Conservation (phyloP, 2,888 invertebrate genomes). For the Eudemis profundana region DNA sequence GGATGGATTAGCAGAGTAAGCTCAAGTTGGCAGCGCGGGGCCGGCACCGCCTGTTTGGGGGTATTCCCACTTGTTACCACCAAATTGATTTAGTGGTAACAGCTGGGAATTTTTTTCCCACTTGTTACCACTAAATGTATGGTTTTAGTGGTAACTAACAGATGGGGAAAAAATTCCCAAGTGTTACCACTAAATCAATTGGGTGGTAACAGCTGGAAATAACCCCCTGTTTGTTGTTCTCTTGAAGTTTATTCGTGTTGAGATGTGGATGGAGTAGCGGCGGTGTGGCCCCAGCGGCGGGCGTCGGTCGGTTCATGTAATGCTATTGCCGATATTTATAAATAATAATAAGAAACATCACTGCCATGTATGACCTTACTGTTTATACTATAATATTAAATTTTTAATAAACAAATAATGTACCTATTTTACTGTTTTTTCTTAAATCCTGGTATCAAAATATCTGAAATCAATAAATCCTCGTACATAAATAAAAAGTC, state of each 20-base stretch:
- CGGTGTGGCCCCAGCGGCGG: not conserved
- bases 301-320: slow-evolving; percentile 67
- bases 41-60: slow-evolving; percentile 59
- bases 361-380: slow-evolving; percentile 85
- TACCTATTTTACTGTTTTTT: slow-evolving; percentile 52
- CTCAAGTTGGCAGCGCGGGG: slow-evolving; percentile 66
- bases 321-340: slow-evolving; percentile 74
- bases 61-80: no score
- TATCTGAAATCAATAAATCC: slow-evolving; percentile 2
- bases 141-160: no score
- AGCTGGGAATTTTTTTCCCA: no score
- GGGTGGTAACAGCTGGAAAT: no score
- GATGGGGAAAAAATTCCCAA: no score
- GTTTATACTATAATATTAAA: slow-evolving; percentile 82
- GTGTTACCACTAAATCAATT: no score
- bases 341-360: slow-evolving; percentile 77
- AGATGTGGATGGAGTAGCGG: slow-evolving; percentile 63
- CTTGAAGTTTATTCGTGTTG: slow-evolving; percentile 75
- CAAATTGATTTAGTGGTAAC: no score
- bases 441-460: no score
- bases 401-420: slow-evolving; percentile 80
- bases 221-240: slow-evolving; percentile 70
- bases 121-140: no score
- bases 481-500: slow-evolving; percentile 20
- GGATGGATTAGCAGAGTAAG: slow-evolving; percentile 63